Percentiles rank a stretch among this genome's conserved stretches.
These are phyloP conservation scores for Onychomys arenicola DNA, from an alignment of 2,797 vertebrate species.

Conservation along the genomic window DNA sequence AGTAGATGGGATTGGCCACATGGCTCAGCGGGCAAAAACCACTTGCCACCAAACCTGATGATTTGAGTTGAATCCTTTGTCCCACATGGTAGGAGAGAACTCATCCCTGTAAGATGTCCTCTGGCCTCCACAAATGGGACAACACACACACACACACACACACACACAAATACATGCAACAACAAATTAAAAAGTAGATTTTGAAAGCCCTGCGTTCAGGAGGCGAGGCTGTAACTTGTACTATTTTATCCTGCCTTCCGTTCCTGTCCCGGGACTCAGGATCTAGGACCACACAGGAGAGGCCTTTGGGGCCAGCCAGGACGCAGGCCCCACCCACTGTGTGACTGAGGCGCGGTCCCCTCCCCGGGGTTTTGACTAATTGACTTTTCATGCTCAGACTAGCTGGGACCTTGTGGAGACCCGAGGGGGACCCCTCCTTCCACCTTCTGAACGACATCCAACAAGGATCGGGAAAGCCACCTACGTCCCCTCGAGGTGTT, in stretches of 20 bases:
- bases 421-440: constrained; percentile 33
- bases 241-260: neutral
- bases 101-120: neutral
- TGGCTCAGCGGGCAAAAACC: neutral
- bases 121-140: neutral
- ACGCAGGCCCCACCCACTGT: constrained; percentile 74
- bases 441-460: neutral
- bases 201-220: neutral
- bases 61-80: neutral
- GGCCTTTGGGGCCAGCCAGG: neutral
- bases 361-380: constrained; percentile 30
- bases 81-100: neutral
- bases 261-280: accelerated
- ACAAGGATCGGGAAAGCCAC: neutral
- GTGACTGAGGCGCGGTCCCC: constrained; percentile 73
- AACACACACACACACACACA: neutral
- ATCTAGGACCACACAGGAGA: constrained; percentile 33
- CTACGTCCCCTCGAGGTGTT: constrained; percentile 30
- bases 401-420: constrained; percentile 53
- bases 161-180: neutral
- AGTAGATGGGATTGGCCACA: neutral
- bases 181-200: neutral
- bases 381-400: constrained; percentile 70
- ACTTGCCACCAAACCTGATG: neutral
- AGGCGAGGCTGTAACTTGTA: neutral